Evolutionary conservation across 2,113 vertebrate genomes (phyloP).

Genomic region (Aptenodytes forsteri): DNA sequence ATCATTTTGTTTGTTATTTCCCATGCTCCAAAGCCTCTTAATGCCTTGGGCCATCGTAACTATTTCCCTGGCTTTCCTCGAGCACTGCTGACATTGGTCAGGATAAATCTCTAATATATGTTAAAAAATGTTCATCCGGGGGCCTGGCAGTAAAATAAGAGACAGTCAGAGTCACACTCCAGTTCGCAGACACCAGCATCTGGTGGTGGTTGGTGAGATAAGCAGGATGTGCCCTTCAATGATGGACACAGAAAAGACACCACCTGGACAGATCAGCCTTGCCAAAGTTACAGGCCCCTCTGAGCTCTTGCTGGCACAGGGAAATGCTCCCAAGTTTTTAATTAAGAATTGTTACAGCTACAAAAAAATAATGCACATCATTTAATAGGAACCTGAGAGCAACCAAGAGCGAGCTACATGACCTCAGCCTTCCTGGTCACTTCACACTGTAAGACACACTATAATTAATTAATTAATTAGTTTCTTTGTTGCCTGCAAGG

Average conservation of each 20-base stretch:
- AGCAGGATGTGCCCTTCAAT: background rate
- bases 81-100: background rate
- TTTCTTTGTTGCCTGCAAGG: background rate
- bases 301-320: background rate
- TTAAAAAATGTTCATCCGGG: background rate
- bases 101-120: background rate
- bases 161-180: background rate
- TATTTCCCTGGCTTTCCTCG: background rate
- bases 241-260: background rate
- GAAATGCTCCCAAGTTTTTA: background rate
- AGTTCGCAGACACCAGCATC: background rate
- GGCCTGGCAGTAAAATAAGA: background rate
- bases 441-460: background rate
- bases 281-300: background rate
- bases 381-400: background rate
- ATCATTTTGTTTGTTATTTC: background rate
- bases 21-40: background rate
- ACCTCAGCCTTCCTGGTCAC: background rate
- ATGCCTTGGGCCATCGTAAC: background rate
- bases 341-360: background rate
- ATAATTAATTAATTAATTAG: background rate
- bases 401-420: fast-evolving
- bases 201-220: background rate
- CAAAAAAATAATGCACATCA: background rate
- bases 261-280: background rate